These are phyloP conservation scores for Galbula dea DNA, from an alignment of 2,113 vertebrate genomes.

Conservation along the genomic window DNA sequence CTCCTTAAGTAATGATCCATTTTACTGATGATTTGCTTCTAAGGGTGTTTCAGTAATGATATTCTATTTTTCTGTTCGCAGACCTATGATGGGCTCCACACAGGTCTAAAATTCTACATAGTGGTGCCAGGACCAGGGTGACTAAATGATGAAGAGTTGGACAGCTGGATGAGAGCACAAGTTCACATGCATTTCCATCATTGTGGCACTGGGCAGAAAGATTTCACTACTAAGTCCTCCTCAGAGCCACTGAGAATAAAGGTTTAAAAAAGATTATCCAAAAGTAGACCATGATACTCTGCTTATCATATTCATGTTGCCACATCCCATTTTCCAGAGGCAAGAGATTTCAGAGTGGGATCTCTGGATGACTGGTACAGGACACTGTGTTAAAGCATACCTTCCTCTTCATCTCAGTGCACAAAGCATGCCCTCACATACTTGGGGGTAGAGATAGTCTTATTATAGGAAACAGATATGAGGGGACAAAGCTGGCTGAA, in stretches of 20 bases:
- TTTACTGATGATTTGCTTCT: not conserved
- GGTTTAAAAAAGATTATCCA: constrained; percentile 11
- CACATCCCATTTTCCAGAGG: constrained; percentile 28
- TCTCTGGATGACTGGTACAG: not conserved
- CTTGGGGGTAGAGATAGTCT: not conserved
- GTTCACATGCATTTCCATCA: not conserved
- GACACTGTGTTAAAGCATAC: not conserved
- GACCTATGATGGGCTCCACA: not conserved
- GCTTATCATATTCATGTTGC: constrained; percentile 7
- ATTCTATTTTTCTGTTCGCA: not conserved
- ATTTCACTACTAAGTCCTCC: not conserved
- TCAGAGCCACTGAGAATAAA: not conserved
- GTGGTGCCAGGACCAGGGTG: not conserved
- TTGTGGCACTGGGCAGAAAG: not conserved
- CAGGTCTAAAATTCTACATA: not conserved
- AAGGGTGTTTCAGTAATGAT: not conserved
- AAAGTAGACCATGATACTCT: constrained; percentile 34
- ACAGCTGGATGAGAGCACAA: not conserved
- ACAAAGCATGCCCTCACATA: not conserved
- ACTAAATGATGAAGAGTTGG: not conserved
- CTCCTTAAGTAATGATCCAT: not conserved
- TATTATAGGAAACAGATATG: not conserved
- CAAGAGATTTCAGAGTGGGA: not conserved
- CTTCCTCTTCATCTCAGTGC: not conserved
- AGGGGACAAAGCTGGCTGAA: not conserved